A percentile compares a stretch with the other conserved stretches of the same genome.
phyloP scores from a whole-genome alignment of 2,888 invertebrate species.

The Hoplodrina blanda region DNA sequence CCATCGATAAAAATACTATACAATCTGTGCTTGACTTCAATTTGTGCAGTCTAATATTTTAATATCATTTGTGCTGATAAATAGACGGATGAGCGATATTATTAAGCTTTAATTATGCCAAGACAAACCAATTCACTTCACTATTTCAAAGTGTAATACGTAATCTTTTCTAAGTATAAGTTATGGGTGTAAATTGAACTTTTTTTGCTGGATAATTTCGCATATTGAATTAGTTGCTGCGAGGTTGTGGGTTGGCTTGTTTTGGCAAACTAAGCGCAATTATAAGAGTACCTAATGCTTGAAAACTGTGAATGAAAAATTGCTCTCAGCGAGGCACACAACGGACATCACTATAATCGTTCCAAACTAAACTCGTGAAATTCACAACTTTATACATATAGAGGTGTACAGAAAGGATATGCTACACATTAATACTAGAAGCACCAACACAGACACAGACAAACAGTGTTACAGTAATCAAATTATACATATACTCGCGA shows the following conservation, averaged over 20 bases:
- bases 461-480: conserved; percentile 50
- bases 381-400: conserved; percentile 43
- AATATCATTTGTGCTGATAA: background rate
- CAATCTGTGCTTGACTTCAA: background rate
- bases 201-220: too few species aligned
- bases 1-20: background rate
- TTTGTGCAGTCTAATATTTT: background rate
- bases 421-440: conserved; percentile 65
- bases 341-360: conserved; percentile 38
- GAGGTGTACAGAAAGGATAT: conserved; percentile 39
- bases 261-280: too few species aligned
- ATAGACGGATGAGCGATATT: background rate
- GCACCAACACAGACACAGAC: conserved; percentile 70
- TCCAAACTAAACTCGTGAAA: conserved; percentile 21
- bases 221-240: too few species aligned
- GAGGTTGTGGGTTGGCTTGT: too few species aligned
- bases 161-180: too few species aligned
- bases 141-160: too few species aligned
- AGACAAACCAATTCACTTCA: too few species aligned
- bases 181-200: too few species aligned
- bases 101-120: background rate
- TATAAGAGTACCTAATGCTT: background rate
- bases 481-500: conserved; percentile 40
- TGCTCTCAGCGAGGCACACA: background rate
- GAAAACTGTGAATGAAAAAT: background rate